Evolutionary conservation across 2,797 vertebrate species (phyloP).

Genomic region (Choloepus didactylus): DNA sequence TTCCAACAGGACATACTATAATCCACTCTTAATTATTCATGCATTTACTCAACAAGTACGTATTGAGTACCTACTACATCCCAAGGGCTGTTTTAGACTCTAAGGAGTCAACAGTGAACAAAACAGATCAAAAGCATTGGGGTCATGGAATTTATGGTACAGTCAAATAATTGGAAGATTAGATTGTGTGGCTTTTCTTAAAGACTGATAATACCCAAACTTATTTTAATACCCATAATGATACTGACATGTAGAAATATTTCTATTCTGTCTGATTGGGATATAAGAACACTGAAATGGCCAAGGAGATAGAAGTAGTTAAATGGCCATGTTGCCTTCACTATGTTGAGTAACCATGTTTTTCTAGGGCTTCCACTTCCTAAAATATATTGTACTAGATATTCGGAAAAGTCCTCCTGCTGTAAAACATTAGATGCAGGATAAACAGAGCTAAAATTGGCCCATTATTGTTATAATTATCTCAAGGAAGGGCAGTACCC

Average conservation of each 20-base stretch:
- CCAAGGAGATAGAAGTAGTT: neutral
- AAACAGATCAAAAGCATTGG: neutral
- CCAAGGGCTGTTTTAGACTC: neutral
- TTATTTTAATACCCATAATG: neutral
- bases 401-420: neutral
- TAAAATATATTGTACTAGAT: fast-evolving
- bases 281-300: neutral
- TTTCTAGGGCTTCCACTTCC: neutral
- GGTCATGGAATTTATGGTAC: neutral
- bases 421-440: neutral
- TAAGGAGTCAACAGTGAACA: neutral
- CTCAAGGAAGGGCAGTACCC: neutral
- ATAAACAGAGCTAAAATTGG: neutral
- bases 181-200: neutral
- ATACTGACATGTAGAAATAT: neutral
- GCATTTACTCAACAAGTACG: neutral
- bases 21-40: neutral
- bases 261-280: neutral
- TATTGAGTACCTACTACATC: neutral
- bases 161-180: neutral
- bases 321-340: neutral
- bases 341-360: fast-evolving
- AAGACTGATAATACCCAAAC: neutral
- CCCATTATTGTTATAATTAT: neutral
- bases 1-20: neutral